These are phyloP conservation scores for Astreopora myriophthalma DNA, from an alignment of 64 coral and sea anemone species.

Conservation along the genomic window DNA sequence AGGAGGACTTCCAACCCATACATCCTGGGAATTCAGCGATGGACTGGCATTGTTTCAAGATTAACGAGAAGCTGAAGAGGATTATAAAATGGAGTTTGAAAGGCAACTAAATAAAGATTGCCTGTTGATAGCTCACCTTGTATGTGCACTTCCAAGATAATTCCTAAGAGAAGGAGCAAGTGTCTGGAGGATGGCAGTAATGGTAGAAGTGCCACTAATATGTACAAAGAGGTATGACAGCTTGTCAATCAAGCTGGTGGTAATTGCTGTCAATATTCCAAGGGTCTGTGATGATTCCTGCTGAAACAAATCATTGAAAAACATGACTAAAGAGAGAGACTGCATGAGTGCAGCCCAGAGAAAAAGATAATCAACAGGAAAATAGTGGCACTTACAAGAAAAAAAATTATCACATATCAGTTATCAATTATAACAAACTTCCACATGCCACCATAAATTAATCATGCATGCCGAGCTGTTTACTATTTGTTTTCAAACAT, in stretches of 20 bases:
- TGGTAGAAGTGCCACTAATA: conserved; percentile 57
- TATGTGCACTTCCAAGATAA: conserved; percentile 56
- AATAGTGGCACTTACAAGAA: too few relatives aligned
- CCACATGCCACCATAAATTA: too few relatives aligned
- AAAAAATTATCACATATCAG: too few relatives aligned
- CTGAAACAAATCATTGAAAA: neutral
- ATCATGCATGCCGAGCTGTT: too few relatives aligned
- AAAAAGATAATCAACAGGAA: too few relatives aligned
- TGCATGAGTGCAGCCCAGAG: too few relatives aligned
- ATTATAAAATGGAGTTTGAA: neutral
- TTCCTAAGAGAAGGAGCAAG: conserved; percentile 41
- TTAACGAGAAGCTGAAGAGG: neutral
- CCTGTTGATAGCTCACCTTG: conserved; percentile 35
- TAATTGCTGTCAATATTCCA: conserved; percentile 49
- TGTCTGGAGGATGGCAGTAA: conserved; percentile 49
- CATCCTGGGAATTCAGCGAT: too few relatives aligned
- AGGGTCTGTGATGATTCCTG: conserved; percentile 41
- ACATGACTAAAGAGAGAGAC: too few relatives aligned
- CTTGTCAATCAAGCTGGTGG: conserved; percentile 71
- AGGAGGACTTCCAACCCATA: too few relatives aligned
- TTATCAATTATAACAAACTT: too few relatives aligned
- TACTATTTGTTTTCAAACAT: too few relatives aligned
- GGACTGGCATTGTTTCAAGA: too few relatives aligned
- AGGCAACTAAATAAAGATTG: neutral
- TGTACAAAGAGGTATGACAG: conserved; percentile 81